Evolutionary conservation across 2,797 vertebrate species (phyloP), one percentile per base, ranked within the genome.

Genomic region (Cercopithecus neglectus): DNA sequence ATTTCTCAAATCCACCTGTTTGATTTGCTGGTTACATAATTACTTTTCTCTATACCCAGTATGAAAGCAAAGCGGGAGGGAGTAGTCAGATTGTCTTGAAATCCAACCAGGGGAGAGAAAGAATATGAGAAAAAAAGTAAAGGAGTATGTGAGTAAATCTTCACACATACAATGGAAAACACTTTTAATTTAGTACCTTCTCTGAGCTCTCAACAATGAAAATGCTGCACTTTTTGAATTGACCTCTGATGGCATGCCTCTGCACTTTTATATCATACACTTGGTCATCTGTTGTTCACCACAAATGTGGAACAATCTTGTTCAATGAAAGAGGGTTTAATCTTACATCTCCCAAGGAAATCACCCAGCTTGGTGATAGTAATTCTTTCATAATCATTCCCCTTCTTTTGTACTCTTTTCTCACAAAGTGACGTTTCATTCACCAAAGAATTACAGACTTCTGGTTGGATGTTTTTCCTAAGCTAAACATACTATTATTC

Each of bases 351-450:
- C 55, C 75, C 17, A 50, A 72, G 39, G 92, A 94, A 81, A 92
- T 89, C 46, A 19, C 36, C 61, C 53, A 74, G 55, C 87, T 78
- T 24, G 24, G 21, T 30, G 67, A 46, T 59, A 59, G 5, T 67
- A 30, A 80, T 64, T 81, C 59, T 78, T 44, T 30, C 50, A 76
- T 26, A 76, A n/a, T 80, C 70, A 28, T 12, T 91, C 26, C 21
- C 13, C 13, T 84, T 50, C 78, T 50, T 94, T 59, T 78, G 17
- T 76, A 48, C 6, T 2, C 19, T 50, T 95, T 95, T 59, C 41
- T 87, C 16, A 81, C 87, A 88, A 93, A 93, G 13, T 94, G 87
- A 55, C 70, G 28, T 90, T 92, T 96, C 85, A 95, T 76, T 95
- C 72, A 70, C n/a, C 64, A 86, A 44, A 88, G 83, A 93, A 95